Evolutionary conservation across 1,140 invertebrate genomes (phyloP).

Genomic region (Episyrphus balteatus): DNA sequence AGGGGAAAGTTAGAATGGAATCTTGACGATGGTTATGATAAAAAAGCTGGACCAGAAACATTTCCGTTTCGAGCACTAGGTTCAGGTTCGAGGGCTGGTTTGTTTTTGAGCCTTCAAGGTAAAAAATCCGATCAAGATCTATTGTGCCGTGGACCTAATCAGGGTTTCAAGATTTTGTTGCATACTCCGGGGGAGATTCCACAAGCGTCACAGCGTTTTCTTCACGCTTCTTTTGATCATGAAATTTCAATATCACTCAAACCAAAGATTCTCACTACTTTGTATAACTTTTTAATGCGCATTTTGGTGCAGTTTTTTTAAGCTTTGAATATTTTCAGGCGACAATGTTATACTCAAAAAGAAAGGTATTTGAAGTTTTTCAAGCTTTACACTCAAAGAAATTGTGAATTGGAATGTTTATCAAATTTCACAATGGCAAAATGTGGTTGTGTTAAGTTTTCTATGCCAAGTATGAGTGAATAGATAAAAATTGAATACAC

Average conservation of each 20-base stretch:
- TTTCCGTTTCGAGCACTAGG: conserved; percentile 46
- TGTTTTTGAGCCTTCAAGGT: conserved; percentile 46
- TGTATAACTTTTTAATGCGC: conserved; percentile 14
- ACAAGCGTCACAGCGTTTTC: conserved; percentile 42
- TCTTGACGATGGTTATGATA: conserved; percentile 48
- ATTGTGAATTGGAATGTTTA: conserved; percentile 53
- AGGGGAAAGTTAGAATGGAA: conserved; percentile 48
- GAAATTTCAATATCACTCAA: conserved; percentile 44
- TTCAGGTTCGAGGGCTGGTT: conserved; percentile 48
- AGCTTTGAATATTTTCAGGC: conserved; percentile 31
- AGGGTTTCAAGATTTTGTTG: conserved; percentile 55
- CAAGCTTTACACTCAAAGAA: conserved; percentile 48
- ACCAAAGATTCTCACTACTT: conserved; percentile 48
- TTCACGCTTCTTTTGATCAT: conserved; percentile 42
- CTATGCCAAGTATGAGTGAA: conserved; percentile 48
- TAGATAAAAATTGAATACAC: too few relatives aligned
- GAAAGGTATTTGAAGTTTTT: conserved; percentile 41
- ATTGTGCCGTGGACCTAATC: conserved; percentile 53
- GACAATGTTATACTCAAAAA: conserved; percentile 45
- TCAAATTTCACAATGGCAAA: conserved; percentile 46
- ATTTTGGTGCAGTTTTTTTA: too few relatives aligned
- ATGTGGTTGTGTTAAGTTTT: conserved; percentile 50
- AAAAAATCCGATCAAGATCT: conserved; percentile 49
- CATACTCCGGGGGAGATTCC: conserved; percentile 48
- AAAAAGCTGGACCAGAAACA: conserved; percentile 38